Evolutionary conservation across 2,113 vertebrate genomes (phyloP).

Genomic region (Gambusia affinis): DNA sequence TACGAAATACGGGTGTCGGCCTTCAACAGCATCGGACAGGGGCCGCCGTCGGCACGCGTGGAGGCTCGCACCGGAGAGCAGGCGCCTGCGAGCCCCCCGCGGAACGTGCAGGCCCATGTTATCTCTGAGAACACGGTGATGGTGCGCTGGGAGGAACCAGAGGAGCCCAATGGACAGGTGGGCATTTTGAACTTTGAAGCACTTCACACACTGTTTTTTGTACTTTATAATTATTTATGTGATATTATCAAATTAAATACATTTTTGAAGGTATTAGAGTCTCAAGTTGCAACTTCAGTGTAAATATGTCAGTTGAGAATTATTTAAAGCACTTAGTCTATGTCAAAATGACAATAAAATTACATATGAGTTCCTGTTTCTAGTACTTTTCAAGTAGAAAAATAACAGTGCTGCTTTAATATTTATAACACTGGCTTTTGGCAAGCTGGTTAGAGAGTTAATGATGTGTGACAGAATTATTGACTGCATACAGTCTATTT

Average conservation of each 20-base stretch:
- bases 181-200: slow-evolving; percentile 23
- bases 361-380: too few species aligned
- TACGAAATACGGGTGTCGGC: slow-evolving; percentile 97
- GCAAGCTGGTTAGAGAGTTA: too few species aligned
- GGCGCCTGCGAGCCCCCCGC: slow-evolving; percentile 92
- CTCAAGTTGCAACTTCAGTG: neutral
- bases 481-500: too few species aligned
- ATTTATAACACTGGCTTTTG: too few species aligned
- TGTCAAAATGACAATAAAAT: too few species aligned
- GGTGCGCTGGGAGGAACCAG: slow-evolving; percentile 97
- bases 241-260: neutral
- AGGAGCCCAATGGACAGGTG: slow-evolving; percentile 96
- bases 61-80: slow-evolving; percentile 95
- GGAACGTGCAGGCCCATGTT: slow-evolving; percentile 93
- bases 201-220: too few species aligned
- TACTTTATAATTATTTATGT: neutral
- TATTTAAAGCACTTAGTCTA: too few species aligned
- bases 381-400: too few species aligned
- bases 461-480: too few species aligned
- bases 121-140: slow-evolving; percentile 93
- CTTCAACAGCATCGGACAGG: slow-evolving; percentile 96
- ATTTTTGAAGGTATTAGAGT: neutral
- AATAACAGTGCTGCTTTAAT: too few species aligned
- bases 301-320: too few species aligned
- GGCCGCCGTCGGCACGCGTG: slow-evolving; percentile 89